phyloP scores from a whole-genome alignment of 2,113 vertebrate genomes.

The Pituophis catenifer region DNA sequence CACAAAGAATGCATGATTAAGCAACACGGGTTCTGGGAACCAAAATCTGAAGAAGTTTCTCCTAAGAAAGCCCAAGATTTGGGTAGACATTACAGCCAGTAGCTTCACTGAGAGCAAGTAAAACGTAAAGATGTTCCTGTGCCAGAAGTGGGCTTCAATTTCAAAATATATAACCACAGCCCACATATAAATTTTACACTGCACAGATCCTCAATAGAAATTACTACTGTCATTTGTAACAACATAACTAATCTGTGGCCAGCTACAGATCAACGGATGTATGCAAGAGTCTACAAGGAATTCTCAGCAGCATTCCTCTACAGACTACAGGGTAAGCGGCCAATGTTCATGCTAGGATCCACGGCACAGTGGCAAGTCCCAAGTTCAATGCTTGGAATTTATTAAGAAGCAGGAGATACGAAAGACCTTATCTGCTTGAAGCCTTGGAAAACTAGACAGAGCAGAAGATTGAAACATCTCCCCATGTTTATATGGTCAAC shows the following conservation, averaged over 20 bases:
- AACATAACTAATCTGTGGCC: not conserved
- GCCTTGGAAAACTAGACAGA: not conserved
- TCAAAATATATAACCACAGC: not conserved
- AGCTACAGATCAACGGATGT: not conserved
- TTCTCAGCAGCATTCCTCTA: not conserved
- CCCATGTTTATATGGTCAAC: not conserved
- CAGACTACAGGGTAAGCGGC: not conserved
- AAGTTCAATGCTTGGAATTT: not conserved
- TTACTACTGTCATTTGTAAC: not conserved
- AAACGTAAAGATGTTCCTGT: not conserved
- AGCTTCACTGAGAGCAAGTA: not conserved
- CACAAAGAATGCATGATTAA: not conserved
- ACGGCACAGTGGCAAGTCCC: not conserved
- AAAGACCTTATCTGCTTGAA: not conserved
- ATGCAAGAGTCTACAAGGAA: not conserved
- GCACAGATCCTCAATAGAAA: not conserved
- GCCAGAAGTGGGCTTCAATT: not conserved
- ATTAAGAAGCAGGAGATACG: not conserved
- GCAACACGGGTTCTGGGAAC: not conserved
- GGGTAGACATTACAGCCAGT: not conserved
- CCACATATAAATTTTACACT: not conserved
- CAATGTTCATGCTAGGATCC: not conserved
- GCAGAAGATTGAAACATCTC: not conserved
- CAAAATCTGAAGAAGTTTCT: not conserved
- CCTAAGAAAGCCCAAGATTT: not conserved